Percentiles rank a stretch among this genome's conserved stretches.
Conservation (phyloP, 35 echinoderm and acorn worm genomes). For the Lytechinus variegatus region DNA sequence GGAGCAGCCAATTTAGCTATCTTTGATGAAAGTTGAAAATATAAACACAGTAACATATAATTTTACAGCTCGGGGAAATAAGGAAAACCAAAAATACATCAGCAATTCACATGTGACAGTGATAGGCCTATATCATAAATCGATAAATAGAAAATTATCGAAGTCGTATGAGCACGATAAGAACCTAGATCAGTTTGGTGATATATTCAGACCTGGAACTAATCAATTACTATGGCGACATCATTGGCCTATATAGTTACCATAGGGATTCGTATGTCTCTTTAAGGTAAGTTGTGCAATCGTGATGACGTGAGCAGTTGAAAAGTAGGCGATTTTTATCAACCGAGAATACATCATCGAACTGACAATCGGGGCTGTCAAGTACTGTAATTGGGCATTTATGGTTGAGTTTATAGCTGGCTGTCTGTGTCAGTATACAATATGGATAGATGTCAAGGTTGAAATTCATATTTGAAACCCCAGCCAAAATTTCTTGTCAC, state of each 20-base stretch:
- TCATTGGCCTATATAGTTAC: not conserved
- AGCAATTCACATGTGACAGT: no score
- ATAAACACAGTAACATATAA: no score
- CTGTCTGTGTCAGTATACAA: not conserved
- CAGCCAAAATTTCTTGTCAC: not conserved
- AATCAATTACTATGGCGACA: not conserved
- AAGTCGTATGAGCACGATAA: no score
- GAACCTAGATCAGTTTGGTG: not conserved
- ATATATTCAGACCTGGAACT: not conserved
- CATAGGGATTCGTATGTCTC: not conserved
- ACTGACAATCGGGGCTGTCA: not conserved
- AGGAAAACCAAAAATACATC: no score
- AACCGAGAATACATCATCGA: not conserved
- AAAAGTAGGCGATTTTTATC: not conserved
- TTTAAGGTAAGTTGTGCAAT: not conserved
- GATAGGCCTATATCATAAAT: no score
- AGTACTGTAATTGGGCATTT: not conserved
- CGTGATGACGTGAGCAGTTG: not conserved
- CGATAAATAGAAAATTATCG: no score
- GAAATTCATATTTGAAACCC: not conserved
- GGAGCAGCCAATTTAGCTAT: no score
- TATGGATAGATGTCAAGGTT: not conserved
- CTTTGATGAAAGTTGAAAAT: no score
- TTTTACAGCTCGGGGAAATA: no score
- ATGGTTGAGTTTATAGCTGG: not conserved